These are phyloP conservation scores for Tetraneura akinire DNA, from an alignment of 1,140 invertebrate species.

Conservation along the genomic window DNA sequence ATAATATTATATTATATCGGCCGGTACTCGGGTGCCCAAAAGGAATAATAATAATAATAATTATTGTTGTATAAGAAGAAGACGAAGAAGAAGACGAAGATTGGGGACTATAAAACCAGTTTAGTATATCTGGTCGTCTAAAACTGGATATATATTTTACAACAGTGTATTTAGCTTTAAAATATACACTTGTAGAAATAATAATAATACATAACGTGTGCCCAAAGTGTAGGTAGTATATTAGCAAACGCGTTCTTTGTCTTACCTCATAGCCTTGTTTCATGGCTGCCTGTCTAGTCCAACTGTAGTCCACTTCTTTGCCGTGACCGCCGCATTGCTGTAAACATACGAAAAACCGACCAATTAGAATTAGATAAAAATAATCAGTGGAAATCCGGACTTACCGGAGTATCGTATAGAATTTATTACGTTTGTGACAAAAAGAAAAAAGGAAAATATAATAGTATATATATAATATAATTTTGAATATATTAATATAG, in stretches of 20 bases:
- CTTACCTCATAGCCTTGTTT: conserved; percentile 64
- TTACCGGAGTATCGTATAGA: neutral
- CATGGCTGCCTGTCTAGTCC: conserved; percentile 60
- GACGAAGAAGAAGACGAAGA: no score
- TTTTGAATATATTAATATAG: no score
- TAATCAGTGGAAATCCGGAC: neutral
- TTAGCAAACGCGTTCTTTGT: conserved; percentile 12
- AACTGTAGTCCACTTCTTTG: conserved; percentile 63
- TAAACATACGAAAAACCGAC: conserved; percentile 56
- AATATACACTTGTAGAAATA: neutral
- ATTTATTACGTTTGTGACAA: no score
- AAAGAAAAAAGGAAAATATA: no score
- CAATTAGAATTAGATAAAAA: neutral
- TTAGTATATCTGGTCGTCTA: neutral
- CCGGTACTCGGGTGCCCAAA: neutral
- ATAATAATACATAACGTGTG: neutral
- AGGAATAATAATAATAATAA: no score
- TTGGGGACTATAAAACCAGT: neutral
- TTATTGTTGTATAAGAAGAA: no score
- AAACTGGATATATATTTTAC: no score
- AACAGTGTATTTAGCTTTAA: no score
- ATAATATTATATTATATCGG: no score
- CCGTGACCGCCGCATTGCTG: conserved; percentile 64
- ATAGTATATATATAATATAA: no score
- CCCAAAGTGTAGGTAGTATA: neutral